Evolutionary conservation across 1,140 invertebrate species (phyloP), one percentile per base, ranked within the genome.

Genomic region (Fragariocoptes setiger): DNA sequence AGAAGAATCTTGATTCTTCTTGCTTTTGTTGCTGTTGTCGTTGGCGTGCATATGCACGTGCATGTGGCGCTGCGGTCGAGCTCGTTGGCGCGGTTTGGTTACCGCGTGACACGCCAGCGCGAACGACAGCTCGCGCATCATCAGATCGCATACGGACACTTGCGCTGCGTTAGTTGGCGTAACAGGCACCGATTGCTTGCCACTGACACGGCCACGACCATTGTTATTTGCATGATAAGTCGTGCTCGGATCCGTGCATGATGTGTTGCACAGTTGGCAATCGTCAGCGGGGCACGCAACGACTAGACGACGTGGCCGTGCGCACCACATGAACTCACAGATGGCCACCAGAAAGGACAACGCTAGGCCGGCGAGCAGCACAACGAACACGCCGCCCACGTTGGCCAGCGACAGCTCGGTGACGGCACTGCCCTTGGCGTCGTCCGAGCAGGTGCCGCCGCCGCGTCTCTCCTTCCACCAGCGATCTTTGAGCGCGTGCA

Each of bases 361-460:
- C 4, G 44, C 47, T 5, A 61, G 50, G n/a, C 62, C 62, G 13
- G 53, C 49, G n/a, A 63, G 47, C 13, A 65, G 53, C 16, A 65
- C 57, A 4, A 65, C 56, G 46, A 65, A 65, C 12, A 65, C 60
- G 14, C 63, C 63, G 17, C 62, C 63, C 13, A 65, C 59, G 42
- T 55, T 55, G 21, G 44, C 49, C 25, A 55, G 37, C 18, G 48
- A 48, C 21, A 54, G 43, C 40, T 51, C 51, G 22, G 41, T 50
- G 12, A 49, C 50, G 8, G 40, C 35, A 38, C 37, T 15, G 8
- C 37, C 16, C 37, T 38, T 38, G 13, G 41, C 42, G 19, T 47
- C 42, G 25, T 47, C 36, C 19, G 39, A 37, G 40, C 51, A 52
- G 8, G 39, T 37, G 2, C 51, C 50, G 17, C 48, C 51, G 8